Conservation (phyloP, 2,797 vertebrate species). For the Anguilla anguilla region DNA sequence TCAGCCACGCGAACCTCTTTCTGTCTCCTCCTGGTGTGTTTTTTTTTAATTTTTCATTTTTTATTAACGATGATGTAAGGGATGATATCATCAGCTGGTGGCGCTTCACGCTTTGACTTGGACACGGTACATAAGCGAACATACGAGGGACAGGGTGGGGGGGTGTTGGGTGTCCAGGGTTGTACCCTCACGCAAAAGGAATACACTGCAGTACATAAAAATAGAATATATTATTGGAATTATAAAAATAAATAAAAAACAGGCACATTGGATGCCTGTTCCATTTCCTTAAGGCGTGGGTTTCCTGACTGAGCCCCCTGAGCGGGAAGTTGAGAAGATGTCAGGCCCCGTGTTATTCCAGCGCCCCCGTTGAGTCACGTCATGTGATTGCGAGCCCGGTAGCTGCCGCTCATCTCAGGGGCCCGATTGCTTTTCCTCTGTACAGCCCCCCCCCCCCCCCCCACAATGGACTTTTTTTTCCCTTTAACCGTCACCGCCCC, state of each 20-base stretch:
- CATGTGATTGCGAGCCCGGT: background rate
- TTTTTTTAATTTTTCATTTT: too few species aligned
- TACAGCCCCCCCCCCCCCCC: constrained; percentile 20
- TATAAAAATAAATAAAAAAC: background rate
- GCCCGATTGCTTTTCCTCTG: background rate
- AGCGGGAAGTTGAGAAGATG: background rate
- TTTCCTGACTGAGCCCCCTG: background rate
- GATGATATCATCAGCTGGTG: constrained; percentile 58
- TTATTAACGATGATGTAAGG: background rate
- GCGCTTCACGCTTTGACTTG: background rate
- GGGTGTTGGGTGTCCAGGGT: too few species aligned
- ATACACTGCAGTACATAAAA: background rate
- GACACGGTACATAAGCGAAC: background rate
- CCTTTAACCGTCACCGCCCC: too few species aligned
- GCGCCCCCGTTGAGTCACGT: background rate
- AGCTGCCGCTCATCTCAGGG: background rate
- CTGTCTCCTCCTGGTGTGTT: too few species aligned
- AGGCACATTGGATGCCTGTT: background rate
- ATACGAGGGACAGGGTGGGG: too few species aligned
- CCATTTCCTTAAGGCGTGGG: background rate
- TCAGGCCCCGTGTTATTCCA: background rate
- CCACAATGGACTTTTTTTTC: background rate
- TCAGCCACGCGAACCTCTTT: too few species aligned
- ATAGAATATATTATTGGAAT: background rate
- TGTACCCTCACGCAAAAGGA: background rate